These are phyloP conservation scores for Smittia sp. DNA, from an alignment of 2,888 invertebrate species.

Conservation along the genomic window DNA sequence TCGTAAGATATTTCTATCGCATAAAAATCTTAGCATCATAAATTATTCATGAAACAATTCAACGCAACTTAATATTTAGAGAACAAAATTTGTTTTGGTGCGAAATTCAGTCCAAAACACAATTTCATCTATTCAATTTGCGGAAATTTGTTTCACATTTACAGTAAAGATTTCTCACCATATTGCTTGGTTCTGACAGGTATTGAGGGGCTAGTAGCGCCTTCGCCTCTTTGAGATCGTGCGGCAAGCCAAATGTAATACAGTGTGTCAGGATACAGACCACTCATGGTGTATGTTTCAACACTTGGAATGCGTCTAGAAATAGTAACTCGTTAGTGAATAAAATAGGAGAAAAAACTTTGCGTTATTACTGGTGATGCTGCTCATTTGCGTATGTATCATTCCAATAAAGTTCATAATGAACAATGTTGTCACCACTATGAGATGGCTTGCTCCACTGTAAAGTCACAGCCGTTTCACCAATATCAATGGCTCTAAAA, in stretches of 20 bases:
- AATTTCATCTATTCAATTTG: not conserved
- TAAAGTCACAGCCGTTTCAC: conserved; percentile 86
- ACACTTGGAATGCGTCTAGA: conserved; percentile 71
- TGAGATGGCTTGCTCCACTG: conserved; percentile 91
- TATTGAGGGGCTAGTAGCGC: conserved; percentile 91
- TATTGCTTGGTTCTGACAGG: conserved; percentile 95
- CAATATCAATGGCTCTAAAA: conserved; percentile 79
- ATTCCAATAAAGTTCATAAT: conserved; percentile 97
- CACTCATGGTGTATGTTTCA: conserved; percentile 82
- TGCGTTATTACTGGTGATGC: conserved; percentile 67
- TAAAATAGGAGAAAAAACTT: too few relatives aligned
- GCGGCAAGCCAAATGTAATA: conserved; percentile 98
- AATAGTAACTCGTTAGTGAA: conserved; percentile 6
- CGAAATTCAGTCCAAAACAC: not conserved
- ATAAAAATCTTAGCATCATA: too few relatives aligned
- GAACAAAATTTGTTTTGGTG: not conserved
- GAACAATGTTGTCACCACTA: conserved; percentile 88
- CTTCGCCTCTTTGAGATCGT: conserved; percentile 87
- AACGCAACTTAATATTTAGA: not conserved
- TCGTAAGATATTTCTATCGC: not conserved
- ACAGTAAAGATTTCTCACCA: conserved; percentile 69
- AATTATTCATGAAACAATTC: not conserved
- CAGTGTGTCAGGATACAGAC: conserved; percentile 90
- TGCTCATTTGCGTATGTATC: conserved; percentile 90
- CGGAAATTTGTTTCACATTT: not conserved